phyloP scores from a whole-genome alignment of 2,888 invertebrate genomes.

The Protodeltote pygarga region DNA sequence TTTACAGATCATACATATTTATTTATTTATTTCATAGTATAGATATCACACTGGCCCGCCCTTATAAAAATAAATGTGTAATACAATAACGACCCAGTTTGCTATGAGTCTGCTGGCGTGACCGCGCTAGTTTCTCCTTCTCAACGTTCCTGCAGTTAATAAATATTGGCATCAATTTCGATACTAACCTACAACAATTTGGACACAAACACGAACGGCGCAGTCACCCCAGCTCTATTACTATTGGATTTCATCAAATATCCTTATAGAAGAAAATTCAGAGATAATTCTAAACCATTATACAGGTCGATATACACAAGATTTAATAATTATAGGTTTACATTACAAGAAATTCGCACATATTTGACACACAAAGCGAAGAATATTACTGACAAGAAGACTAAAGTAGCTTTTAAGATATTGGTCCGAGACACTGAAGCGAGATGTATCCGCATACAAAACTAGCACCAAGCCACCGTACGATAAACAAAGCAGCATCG shows the following conservation, averaged over 20 bases:
- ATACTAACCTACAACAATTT: slow-evolving; percentile 81
- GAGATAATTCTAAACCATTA: slow-evolving; percentile 85
- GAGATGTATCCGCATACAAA: slow-evolving; percentile 75
- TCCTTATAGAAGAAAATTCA: slow-evolving; percentile 78
- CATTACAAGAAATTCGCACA: slow-evolving; percentile 84
- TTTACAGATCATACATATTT: slow-evolving; percentile 87
- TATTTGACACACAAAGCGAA: slow-evolving; percentile 87
- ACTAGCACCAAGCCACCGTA: slow-evolving; percentile 86
- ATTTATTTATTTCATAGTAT: slow-evolving; percentile 86
- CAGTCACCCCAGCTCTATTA: slow-evolving; percentile 69
- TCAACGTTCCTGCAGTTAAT: slow-evolving; percentile 56
- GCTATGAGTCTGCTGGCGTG: slow-evolving; percentile 66
- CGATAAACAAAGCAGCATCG: slow-evolving; percentile 70
- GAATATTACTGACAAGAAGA: slow-evolving; percentile 78
- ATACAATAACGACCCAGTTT: slow-evolving; percentile 83
- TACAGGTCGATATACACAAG: slow-evolving; percentile 85
- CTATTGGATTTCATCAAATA: slow-evolving; percentile 75
- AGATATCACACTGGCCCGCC: slow-evolving; percentile 88
- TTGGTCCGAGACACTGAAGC: slow-evolving; percentile 87
- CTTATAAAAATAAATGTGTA: slow-evolving; percentile 87
- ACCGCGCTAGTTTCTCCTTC: slow-evolving; percentile 62
- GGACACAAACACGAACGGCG: slow-evolving; percentile 75
- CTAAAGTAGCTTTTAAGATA: slow-evolving; percentile 79
- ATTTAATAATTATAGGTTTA: slow-evolving; percentile 81
- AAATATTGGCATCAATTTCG: slow-evolving; percentile 77